These are phyloP conservation scores for Tipula lateralis DNA, from an alignment of 2,888 invertebrate genomes.

Conservation along the genomic window DNA sequence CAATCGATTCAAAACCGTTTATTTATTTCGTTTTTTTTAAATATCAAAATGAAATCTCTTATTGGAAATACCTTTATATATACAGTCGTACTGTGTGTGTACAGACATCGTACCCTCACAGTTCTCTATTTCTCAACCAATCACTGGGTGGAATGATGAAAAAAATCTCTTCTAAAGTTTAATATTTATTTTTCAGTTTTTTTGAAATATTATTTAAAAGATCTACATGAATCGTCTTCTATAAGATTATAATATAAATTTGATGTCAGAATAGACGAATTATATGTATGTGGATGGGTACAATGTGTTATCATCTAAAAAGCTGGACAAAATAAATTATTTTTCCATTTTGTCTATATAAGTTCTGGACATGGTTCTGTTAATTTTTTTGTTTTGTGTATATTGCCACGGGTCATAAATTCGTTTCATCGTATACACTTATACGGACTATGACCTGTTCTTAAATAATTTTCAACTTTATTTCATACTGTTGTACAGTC, in stretches of 20 bases:
- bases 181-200: neutral
- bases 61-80: too few species aligned
- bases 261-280: neutral
- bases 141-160: neutral
- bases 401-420: neutral
- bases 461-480: neutral
- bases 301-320: neutral
- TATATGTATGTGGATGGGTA: neutral
- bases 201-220: neutral
- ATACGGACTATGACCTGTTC: neutral
- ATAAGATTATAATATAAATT: neutral
- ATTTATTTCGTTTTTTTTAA: too few species aligned
- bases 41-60: too few species aligned
- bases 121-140: neutral
- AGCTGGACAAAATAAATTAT: neutral
- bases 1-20: too few species aligned
- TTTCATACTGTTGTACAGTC: neutral
- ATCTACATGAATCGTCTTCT: neutral
- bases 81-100: neutral
- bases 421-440: neutral
- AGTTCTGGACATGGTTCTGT: neutral
- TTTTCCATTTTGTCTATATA: neutral
- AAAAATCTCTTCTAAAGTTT: neutral
- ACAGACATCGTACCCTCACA: neutral
- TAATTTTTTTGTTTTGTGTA: neutral